Evolutionary conservation across 2,797 vertebrate species (phyloP), one percentile per base, ranked within the genome.

Genomic region (Xerus rutilus): DNA sequence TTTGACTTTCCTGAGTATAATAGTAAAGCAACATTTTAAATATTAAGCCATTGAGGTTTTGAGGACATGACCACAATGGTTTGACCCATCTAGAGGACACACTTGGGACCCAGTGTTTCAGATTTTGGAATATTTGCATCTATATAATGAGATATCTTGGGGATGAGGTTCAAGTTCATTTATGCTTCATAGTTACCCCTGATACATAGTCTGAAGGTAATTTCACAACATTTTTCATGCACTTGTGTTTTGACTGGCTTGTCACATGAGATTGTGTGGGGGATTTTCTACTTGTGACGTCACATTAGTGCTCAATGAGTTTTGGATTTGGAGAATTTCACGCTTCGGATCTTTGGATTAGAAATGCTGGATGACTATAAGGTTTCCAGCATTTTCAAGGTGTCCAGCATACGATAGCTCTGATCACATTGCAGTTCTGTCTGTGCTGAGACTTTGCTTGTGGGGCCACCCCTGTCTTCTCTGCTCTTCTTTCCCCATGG

Each of bases 401-500:
- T 74, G 28, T 35, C 54, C 7, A 47, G 1, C 52, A 17, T 23
- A 54, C 5, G 88, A 32, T 32, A 67, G 28, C 13, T 77, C 59
- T 73, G 39, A 77, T 65, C 54, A 32, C 12, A 23, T 0, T 52
- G 20, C 62, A 28, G 49, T 32, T 69, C 32, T n/a, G 21, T 72
- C 7, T 62, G 78, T 12, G n/a, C 9, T 13, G 52, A 79, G 45
- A 14, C 69, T 86, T 54, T 52, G 49, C 28, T 39, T 32, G 3
- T 49, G 49, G 30, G 32, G 65, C 6, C 7, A 35, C 18, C 3
- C 4, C 35, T 78, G 23, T 7, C 78, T 49, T 85, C 69, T 47
- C 20, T n/a, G 1, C 6, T 28, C 14, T 2, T 67, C 3, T 11
- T 18, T 35, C 49, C 21, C 25, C 11, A 0, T 3, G 20, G 47